phyloP scores from a whole-genome alignment of 92 coral and sea anemone genomes.

The Palythoa heliodiscus region DNA sequence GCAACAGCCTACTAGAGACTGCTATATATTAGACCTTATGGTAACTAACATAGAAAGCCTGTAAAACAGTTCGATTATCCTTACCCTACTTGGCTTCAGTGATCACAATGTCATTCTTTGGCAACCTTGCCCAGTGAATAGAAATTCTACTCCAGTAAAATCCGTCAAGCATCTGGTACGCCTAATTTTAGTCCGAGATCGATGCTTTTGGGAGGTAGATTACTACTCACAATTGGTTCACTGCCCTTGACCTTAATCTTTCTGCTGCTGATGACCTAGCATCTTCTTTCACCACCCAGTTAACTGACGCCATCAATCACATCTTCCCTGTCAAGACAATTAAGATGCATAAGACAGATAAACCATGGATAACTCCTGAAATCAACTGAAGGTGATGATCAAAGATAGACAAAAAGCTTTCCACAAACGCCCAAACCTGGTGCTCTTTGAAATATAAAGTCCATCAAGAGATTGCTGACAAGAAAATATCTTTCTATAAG shows the following conservation, averaged over 20 bases:
- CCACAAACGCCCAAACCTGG: conserved; percentile 41
- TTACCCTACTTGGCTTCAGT: conserved; percentile 52
- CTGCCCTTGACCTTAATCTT: conserved; percentile 37
- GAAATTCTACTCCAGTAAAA: not conserved
- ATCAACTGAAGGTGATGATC: conserved; percentile 48
- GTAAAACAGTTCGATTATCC: conserved; percentile 31
- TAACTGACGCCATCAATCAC: conserved; percentile 24
- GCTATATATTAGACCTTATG: conserved; percentile 54
- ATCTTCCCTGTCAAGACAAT: conserved; percentile 46
- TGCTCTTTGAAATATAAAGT: conserved; percentile 38
- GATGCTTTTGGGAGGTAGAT: conserved; percentile 61
- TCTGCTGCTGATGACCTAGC: conserved; percentile 49
- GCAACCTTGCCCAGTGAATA: not conserved
- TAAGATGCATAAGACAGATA: conserved; percentile 28
- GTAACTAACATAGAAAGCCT: conserved; percentile 43
- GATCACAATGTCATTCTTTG: conserved; percentile 56
- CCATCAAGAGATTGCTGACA: conserved; percentile 35
- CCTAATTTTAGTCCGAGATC: conserved; percentile 24
- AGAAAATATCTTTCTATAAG: conserved; percentile 40
- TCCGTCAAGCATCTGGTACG: conserved; percentile 44
- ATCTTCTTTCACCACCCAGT: conserved; percentile 38
- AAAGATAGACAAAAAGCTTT: conserved; percentile 61
- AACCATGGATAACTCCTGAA: conserved; percentile 55
- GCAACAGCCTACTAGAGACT: conserved; percentile 47
- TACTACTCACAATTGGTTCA: conserved; percentile 41